Evolutionary conservation across 2,797 vertebrate genomes (phyloP), one percentile per base, ranked within the genome.

Genomic region (Falco rusticolus): DNA sequence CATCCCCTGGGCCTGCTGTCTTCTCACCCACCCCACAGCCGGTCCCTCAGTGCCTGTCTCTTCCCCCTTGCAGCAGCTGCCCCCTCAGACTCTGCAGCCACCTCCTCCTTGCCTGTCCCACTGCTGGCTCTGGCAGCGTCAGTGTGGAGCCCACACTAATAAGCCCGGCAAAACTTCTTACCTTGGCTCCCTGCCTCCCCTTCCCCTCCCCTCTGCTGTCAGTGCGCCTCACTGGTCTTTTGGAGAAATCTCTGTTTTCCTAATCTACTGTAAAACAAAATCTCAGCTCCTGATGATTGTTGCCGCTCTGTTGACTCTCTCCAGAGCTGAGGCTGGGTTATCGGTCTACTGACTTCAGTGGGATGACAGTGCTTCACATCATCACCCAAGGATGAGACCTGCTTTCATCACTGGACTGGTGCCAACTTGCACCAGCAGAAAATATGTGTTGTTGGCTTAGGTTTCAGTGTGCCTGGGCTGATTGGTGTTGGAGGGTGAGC

Each of bases 251-350:
- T 74, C 51, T 26, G 13, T 75, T 69, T 88, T 94, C 57, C 47
- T 86, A 76, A 93, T 87, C 66, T 86, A 87, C 74, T 77, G 70
- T 91, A 90, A 91, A 91, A 79, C 47, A 59, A 93, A 86, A 65
- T 84, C 69, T 82, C 79, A 66, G 47, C 61, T 93, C 29, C 56
- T 64, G 66, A 45, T 7, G 17, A 82, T 41, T 80, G 59, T 65
- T 92, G 43, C 74, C 82, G 34, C 37, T 93, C 72, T 69, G n/a
- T 56, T 85, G 63, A 75, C 75, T 88, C 91, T 79, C 34, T 86
- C 59, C 7, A 24, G 63, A 93, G 28, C 43, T 8, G 5, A 87
- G 60, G 13, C 47, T 57, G 41, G 50, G 31, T 82, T 93, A 68
- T 60, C 1, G 1, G 51, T 47, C 26, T 71, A 61, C n/a, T 71